These are phyloP conservation scores for Tyrophagus putrescentiae DNA, from an alignment of 1,140 invertebrate species.

Conservation along the genomic window DNA sequence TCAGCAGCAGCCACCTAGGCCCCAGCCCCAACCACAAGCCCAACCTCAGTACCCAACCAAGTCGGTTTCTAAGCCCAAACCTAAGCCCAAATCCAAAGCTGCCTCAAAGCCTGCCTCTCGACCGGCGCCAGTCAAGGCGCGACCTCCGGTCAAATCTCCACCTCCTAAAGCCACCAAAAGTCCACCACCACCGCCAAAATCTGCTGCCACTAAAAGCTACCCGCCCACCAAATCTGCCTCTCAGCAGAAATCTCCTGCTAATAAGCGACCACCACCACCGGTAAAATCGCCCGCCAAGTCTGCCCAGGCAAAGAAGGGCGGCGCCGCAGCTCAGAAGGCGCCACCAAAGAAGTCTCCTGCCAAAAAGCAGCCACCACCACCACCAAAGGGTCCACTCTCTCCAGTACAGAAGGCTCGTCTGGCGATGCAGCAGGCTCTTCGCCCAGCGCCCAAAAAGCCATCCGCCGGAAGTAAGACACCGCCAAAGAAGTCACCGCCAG, in stretches of 20 bases:
- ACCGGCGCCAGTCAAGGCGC: no score
- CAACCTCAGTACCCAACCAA: not conserved
- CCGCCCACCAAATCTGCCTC: not conserved
- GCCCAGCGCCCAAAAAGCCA: not conserved
- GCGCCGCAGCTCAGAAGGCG: not conserved
- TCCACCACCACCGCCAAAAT: not conserved
- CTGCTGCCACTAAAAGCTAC: not conserved
- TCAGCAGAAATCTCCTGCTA: not conserved
- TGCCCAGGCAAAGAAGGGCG: not conserved
- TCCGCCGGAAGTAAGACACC: not conserved
- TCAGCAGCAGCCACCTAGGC: not conserved
- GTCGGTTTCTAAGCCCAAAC: not conserved
- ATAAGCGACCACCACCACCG: not conserved
- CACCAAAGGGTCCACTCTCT: not conserved
- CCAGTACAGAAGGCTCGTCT: not conserved
- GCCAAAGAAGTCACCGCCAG: not conserved
- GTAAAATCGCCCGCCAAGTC: constrained; percentile 11
- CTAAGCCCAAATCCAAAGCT: not conserved
- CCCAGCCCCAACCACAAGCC: not conserved
- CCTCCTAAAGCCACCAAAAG: not conserved
- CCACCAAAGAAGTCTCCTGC: not conserved
- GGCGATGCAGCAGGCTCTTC: no score
- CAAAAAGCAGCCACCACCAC: not conserved
- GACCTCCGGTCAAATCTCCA: not conserved
- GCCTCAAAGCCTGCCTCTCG: no score